Evolutionary conservation across 2,797 vertebrate species (phyloP), one percentile per base, ranked within the genome.

Genomic region (Myotis planiceps): DNA sequence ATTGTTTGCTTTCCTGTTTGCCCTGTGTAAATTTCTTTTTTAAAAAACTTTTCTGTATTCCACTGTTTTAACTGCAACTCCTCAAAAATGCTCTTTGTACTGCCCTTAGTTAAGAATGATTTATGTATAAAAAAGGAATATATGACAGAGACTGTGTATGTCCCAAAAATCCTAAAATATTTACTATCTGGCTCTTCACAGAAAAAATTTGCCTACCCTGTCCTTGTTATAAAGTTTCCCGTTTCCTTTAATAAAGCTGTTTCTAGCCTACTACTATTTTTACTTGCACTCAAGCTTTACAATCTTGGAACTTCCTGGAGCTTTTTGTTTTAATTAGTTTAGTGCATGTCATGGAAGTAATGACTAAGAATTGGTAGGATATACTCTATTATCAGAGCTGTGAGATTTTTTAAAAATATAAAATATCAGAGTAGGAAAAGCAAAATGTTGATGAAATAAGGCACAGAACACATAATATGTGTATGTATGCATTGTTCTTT

Each of bases 301-400:
- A 95, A 21, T 78, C 27, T 85, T 90, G 51, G 69, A 71, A 82
- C 58, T 92, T 94, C 27, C 75, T 71, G 51, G 71, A 82, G 34
- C 63, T 75, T 6, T 81, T 75, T 79, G 7, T 66, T 90, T 80
- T 79, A 58, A 72, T 85, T 86, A 66, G 34, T 75, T 5, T 81
- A 86, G 63, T 71, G 23, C 16, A 66, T 90, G 23, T 87, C 39
- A 49, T 90, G 53, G 27, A 79, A 92, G 25, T 85, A 89, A 85
- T 23, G 42, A 92, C 42, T 75, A 85, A 85, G 79, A 89, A 75
- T 96, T 75, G 66, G 8, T 94, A 88, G 34, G 65, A 49, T 87
- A 66, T 83, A 63, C 53, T 84, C 4, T 45, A 8, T 60, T 39
- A 60, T 89, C 37, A 83, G 29, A 66, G 12, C 47, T 51, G 63